phyloP scores from a whole-genome alignment of 2,797 vertebrate genomes.

The Caiman crocodilus region DNA sequence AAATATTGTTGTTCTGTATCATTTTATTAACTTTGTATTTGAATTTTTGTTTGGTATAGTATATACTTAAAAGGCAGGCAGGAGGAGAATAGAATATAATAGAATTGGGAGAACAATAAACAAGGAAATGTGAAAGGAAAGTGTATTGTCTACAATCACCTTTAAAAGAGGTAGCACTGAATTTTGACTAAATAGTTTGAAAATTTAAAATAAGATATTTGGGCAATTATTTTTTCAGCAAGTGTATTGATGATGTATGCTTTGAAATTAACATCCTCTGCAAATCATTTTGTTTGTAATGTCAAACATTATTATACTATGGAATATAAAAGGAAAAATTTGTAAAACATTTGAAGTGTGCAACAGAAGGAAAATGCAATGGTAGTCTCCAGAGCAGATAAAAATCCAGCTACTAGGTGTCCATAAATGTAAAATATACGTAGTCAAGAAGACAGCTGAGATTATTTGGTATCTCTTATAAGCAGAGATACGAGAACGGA shows the following conservation, averaged over 20 bases:
- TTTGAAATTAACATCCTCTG: background rate
- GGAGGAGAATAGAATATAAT: too few species aligned
- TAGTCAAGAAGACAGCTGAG: background rate
- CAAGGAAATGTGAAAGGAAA: background rate
- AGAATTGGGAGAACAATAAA: too few species aligned
- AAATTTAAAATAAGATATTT: background rate
- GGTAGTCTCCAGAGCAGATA: background rate
- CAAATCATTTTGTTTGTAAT: background rate
- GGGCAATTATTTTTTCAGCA: background rate
- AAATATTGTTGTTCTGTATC: too few species aligned
- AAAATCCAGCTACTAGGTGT: conserved; percentile 10
- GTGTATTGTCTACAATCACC: fast-evolving
- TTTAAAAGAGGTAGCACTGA: too few species aligned
- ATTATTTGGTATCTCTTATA: background rate
- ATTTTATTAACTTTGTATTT: too few species aligned
- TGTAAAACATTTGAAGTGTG: fast-evolving
- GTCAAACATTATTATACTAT: background rate
- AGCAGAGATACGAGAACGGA: background rate
- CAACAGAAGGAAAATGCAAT: fast-evolving
- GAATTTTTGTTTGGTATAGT: too few species aligned
- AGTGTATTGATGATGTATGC: background rate
- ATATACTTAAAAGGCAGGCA: too few species aligned
- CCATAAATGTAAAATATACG: conserved; percentile 11
- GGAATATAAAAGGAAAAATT: background rate
- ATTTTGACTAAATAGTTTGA: background rate